Conservation (phyloP, 2,888 invertebrate species). For the Apeira syringaria region DNA sequence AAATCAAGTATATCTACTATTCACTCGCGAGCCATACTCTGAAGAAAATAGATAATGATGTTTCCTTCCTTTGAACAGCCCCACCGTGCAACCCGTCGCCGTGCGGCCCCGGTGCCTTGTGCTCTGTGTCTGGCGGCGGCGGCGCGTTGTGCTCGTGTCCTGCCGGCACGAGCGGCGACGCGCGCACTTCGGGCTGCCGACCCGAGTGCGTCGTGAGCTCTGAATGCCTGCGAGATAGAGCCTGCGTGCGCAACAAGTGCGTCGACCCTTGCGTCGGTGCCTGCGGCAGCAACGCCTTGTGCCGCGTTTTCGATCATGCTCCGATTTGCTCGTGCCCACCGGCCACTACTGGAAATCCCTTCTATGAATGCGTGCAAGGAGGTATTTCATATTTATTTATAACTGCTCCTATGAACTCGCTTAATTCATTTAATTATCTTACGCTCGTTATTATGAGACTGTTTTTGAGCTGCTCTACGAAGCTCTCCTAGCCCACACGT, state of each 20-base stretch:
- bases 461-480: too few relatives aligned
- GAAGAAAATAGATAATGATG: not conserved
- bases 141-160: constrained; percentile 90
- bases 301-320: constrained; percentile 84
- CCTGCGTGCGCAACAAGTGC: constrained; percentile 91
- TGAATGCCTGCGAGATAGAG: constrained; percentile 89
- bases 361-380: constrained; percentile 84
- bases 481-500: too few relatives aligned
- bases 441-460: too few relatives aligned
- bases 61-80: constrained; percentile 41
- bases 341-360: constrained; percentile 90
- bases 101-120: constrained; percentile 91
- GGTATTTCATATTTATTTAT: constrained; percentile 40
- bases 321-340: constrained; percentile 90
- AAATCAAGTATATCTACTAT: too few relatives aligned
- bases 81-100: constrained; percentile 89
- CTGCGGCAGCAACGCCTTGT: constrained; percentile 91
- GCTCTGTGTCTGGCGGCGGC: constrained; percentile 74
- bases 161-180: constrained; percentile 89
- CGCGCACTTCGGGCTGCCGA: constrained; percentile 89
- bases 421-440: too few relatives aligned
- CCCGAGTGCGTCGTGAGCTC: constrained; percentile 93
- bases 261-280: constrained; percentile 91
- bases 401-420: too few relatives aligned
- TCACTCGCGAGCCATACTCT: too few relatives aligned